Base-by-base conservation (phyloP, 2,797 vertebrate genomes). In the Eulemur rubriventer region DNA sequence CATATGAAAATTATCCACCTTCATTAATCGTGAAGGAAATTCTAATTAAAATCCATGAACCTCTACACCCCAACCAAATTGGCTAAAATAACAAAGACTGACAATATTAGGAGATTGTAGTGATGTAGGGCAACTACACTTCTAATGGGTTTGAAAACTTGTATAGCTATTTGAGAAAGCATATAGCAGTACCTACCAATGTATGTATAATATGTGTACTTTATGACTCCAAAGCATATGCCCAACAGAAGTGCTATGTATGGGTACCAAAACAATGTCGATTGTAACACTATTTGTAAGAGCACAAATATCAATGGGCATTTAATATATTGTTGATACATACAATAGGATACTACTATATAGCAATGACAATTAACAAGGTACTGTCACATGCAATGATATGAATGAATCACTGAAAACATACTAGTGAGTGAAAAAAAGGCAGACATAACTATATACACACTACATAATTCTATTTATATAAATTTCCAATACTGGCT, bases 31-130 rank as follows among this genome's bases (percentile, higher is more conserved):
- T 82, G 52, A 88, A 89, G 48, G 13, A 94, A 67, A 95, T 91
- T 85, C n/a, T 70, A 91, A 88, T 76, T 86, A 93, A 96, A 96
- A 79, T n/a, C 13, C 17, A 48, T n/a, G 88, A 70, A 59, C 6
- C 6, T 30, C 28, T 84, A 20, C 3, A 4, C 12, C 10, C 4
- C 11, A 41, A 75, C 50, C 63, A 87, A 46, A 52, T 90, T 65
- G 52, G 43, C 43, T 95, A 79, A 48, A 81, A 75, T 75, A 80
- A 80, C 72, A 50, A 43, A 94, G 24, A 80, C 57, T 28, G 38
- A 59, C 16, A 24, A 69, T 43, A 61, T 35, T 4, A 52, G 57
- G 38, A 87, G 43, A 57, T 2, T 13, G 26, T 61, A 52, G 92
- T 18, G 11, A 52, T 43, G 0, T 1, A 28, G 16, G 14, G 4